Conservation (phyloP, 2,113 vertebrate genomes). For the Pseudorasbora parva region DNA sequence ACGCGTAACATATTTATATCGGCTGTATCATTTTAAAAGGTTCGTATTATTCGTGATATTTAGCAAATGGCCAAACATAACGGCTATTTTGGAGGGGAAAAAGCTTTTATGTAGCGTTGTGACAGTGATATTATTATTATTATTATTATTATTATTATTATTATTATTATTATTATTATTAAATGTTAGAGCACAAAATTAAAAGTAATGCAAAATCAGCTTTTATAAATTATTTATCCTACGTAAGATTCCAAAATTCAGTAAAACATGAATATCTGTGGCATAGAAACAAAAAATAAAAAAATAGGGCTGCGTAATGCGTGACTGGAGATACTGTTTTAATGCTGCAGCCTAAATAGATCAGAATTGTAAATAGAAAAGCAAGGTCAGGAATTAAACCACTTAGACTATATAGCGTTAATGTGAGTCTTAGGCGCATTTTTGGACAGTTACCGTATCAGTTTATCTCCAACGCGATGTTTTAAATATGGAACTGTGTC, state of each 20-base stretch:
- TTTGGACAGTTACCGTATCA: background rate
- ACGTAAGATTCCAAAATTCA: background rate
- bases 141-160: no score
- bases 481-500: background rate
- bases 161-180: no score
- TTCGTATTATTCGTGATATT: background rate
- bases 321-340: no score
- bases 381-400: background rate
- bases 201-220: background rate
- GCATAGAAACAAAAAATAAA: no score
- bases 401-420: background rate
- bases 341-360: background rate
- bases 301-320: background rate
- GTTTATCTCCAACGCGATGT: background rate
- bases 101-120: background rate
- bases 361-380: background rate
- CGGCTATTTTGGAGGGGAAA: background rate
- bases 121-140: background rate
- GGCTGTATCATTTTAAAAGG: background rate
- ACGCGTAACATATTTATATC: background rate
- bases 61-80: background rate
- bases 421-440: background rate
- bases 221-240: background rate
- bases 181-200: background rate
- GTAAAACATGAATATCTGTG: background rate